phyloP scores from a whole-genome alignment of 2,888 invertebrate species.

The Meiosimyza platycephala region DNA sequence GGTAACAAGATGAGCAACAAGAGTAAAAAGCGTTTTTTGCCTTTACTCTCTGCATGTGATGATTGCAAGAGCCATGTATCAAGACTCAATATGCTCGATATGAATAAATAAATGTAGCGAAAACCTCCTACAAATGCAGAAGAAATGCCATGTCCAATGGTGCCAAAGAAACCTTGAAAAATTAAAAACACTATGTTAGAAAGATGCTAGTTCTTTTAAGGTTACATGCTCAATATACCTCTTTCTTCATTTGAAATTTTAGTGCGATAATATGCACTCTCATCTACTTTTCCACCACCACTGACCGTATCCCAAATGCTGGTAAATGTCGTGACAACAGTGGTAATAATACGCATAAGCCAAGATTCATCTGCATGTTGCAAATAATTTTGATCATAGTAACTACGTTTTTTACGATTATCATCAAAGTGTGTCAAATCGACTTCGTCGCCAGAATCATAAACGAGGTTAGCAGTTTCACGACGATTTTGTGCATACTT shows the following conservation, averaged over 20 bases:
- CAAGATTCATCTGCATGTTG: constrained; percentile 50
- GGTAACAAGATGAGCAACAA: constrained; percentile 69
- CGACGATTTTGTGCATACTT: constrained; percentile 45
- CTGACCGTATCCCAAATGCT: constrained; percentile 52
- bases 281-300: constrained; percentile 48
- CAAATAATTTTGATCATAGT: constrained; percentile 34
- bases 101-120: constrained; percentile 58
- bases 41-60: constrained; percentile 54
- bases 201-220: background rate
- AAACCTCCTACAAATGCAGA: constrained; percentile 51
- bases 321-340: constrained; percentile 53
- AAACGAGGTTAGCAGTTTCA: constrained; percentile 53
- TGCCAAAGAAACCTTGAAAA: constrained; percentile 52
- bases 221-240: constrained; percentile 43
- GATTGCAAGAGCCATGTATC: constrained; percentile 63
- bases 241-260: constrained; percentile 50
- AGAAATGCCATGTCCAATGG: constrained; percentile 49
- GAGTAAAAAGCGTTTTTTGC: constrained; percentile 62
- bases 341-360: constrained; percentile 56
- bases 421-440: constrained; percentile 54
- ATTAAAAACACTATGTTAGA: constrained; percentile 12
- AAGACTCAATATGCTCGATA: constrained; percentile 62
- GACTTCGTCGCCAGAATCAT: constrained; percentile 65
- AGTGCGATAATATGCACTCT: constrained; percentile 48
- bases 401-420: constrained; percentile 46